Base-by-base conservation (phyloP, 2,113 vertebrate genomes). In the Syrmaticus mikado region DNA sequence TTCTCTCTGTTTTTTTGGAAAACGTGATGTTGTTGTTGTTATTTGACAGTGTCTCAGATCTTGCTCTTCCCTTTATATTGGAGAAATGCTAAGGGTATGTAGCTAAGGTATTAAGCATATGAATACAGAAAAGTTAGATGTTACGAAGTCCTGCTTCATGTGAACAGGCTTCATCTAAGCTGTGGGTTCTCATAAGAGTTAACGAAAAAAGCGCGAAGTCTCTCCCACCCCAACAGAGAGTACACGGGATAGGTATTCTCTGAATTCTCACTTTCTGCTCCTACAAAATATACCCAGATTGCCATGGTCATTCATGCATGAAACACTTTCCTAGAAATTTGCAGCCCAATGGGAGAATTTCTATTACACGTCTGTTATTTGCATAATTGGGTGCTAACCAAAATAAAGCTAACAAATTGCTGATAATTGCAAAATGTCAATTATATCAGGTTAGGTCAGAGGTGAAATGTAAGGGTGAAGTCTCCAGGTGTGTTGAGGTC, bases 381-480 rank as follows among this genome's bases (percentile, higher is more conserved):
- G 85, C 94, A 98, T 98, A 98, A 98, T 98, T 98, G 98, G 90
- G 97, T 97, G 96, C 96, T 95, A 98, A 98, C 97, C 98, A 96
- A 99, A 98, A 98, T 98, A 98, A 98, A 97, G 85, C 65, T 96
- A 94, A 98, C 97, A 98, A 98, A 99, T 98, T 98, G 97, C 95
- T 82, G 97, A 98, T 98, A 98, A 99, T 98, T 98, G 98, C 96
- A 62, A 95, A 82, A 96, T 96, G 97, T 97, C 97, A 97, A 94
- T 97, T 95, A n/a, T 82, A 65, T 95, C 96, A 97, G 91, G 66
- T 32, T 34, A 95, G 98, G 98, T 98, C 91, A 97, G 87, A 97
- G 98, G 98, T 97, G 91, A 85, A 18, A 32, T 77, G 19, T 65
- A 67, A 61, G 57, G 97, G 93, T 97, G 97, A 98, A 97, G 87